Evolutionary conservation across 2,113 vertebrate species (phyloP).

Genomic region (Zosterops borbonicus): DNA sequence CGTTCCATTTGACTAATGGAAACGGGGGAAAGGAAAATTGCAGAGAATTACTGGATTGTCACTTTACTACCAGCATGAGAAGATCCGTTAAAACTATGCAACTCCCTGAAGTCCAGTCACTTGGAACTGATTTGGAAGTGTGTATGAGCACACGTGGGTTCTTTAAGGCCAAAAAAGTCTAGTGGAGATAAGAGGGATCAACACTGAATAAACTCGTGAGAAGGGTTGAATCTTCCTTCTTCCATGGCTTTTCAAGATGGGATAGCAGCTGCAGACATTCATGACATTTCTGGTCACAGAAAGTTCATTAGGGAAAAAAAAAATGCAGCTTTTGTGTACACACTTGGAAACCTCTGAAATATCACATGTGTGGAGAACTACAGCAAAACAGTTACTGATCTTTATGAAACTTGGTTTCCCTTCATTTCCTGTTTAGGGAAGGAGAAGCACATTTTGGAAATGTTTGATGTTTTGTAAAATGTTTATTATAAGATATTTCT

Average conservation of each 20-base stretch:
- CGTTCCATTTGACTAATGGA: neutral
- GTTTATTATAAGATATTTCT: neutral
- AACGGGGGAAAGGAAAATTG: neutral
- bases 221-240: neutral
- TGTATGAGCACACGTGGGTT: rapidly evolving
- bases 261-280: neutral
- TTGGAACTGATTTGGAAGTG: neutral
- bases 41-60: neutral
- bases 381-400: neutral
- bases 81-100: neutral
- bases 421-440: neutral
- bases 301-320: neutral
- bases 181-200: neutral
- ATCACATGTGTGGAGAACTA: neutral
- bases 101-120: neutral
- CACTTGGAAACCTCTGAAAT: neutral
- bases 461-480: neutral
- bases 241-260: neutral
- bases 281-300: neutral
- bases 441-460: neutral
- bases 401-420: neutral
- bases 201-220: neutral
- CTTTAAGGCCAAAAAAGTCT: neutral
- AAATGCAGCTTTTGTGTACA: rapidly evolving
- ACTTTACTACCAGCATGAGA: neutral